phyloP scores from a whole-genome alignment of 2,113 vertebrate genomes.

The Rhinogobius similis region DNA sequence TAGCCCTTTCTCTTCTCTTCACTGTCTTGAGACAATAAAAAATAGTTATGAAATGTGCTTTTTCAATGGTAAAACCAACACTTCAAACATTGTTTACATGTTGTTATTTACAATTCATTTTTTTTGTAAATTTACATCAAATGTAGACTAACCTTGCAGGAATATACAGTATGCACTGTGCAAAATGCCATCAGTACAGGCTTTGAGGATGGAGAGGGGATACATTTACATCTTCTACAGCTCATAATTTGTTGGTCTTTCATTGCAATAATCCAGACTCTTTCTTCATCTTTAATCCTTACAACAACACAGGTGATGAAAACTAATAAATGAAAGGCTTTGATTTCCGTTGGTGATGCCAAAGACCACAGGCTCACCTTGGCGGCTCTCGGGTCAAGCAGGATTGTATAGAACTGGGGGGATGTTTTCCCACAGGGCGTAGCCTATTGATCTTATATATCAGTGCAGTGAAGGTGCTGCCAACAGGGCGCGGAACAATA shows the following conservation, averaged over 20 bases:
- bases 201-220: slow-evolving; percentile 68
- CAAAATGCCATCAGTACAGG: slow-evolving; percentile 7
- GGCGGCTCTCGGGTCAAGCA: slow-evolving; percentile 54
- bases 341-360: slow-evolving; percentile 69
- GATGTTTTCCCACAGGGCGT: slow-evolving; percentile 73
- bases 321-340: slow-evolving; percentile 76
- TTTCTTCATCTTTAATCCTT: slow-evolving; percentile 73
- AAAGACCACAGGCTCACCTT: slow-evolving; percentile 77
- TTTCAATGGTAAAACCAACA: neutral
- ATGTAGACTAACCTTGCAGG: neutral
- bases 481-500: slow-evolving; percentile 53
- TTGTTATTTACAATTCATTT: neutral
- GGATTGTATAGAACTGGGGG: slow-evolving; percentile 25
- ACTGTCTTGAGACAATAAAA: neutral
- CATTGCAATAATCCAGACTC: slow-evolving; percentile 62
- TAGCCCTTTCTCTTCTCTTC: neutral
- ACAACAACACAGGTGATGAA: slow-evolving; percentile 67
- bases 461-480: slow-evolving; percentile 22
- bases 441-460: slow-evolving; percentile 69
- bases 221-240: slow-evolving; percentile 57
- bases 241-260: slow-evolving; percentile 65
- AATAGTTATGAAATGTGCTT: neutral
- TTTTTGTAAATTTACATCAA: neutral
- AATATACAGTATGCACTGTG: neutral
- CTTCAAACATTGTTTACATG: neutral